phyloP scores from a whole-genome alignment of 2,797 vertebrate species.

The Peromyscus melanophrys region DNA sequence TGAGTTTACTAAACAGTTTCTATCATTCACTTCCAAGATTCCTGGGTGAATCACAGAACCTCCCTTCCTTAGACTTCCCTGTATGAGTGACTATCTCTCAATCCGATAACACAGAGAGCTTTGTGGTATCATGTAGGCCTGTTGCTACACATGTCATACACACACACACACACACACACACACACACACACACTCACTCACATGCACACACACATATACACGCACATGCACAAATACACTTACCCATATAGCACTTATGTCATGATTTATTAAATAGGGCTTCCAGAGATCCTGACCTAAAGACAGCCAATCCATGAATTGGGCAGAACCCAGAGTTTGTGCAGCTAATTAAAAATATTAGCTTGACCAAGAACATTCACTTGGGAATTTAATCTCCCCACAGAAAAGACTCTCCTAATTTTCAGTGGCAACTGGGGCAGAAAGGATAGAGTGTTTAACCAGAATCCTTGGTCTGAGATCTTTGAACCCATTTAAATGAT shows the following conservation, averaged over 20 bases:
- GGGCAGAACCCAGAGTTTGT: constrained; percentile 15
- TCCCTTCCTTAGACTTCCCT: background rate
- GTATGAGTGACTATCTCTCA: background rate
- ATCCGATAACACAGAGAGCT: background rate
- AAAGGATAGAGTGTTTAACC: constrained; percentile 19
- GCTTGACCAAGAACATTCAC: constrained; percentile 20
- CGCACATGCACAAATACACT: background rate
- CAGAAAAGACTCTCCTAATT: constrained; percentile 22
- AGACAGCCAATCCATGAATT: background rate
- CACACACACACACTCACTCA: background rate
- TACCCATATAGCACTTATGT: background rate
- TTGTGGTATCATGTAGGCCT: background rate
- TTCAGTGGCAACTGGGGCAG: constrained; percentile 61
- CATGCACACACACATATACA: too few species aligned
- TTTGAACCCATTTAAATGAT: constrained; percentile 40
- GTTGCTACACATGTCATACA: background rate
- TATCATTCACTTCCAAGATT: background rate
- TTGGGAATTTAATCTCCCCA: constrained; percentile 49
- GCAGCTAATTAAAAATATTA: constrained; percentile 72
- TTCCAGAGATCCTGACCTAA: background rate
- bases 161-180: background rate
- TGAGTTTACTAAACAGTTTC: background rate
- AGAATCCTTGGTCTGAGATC: background rate
- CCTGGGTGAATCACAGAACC: background rate
- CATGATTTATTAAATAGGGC: background rate